Conservation (phyloP, 2,888 invertebrate genomes). For the Chloroclystis v-ata region DNA sequence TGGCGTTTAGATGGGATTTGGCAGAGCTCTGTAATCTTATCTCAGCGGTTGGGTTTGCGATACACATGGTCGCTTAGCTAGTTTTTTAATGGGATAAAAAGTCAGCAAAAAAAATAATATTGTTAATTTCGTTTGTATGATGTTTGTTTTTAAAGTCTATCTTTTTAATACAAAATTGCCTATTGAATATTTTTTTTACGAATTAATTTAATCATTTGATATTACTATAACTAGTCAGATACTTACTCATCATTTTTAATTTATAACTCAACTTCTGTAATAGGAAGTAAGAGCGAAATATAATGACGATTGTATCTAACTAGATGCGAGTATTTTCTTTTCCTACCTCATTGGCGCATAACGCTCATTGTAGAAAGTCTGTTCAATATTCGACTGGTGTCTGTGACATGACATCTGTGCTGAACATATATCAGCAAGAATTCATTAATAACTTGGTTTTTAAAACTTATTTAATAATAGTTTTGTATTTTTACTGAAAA, state of each 20-base stretch:
- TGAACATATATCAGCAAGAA: constrained; percentile 9
- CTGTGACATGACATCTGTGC: constrained; percentile 18
- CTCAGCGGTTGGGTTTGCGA: constrained; percentile 47
- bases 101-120: too few species aligned
- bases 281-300: too few species aligned
- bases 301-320: too few species aligned
- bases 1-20: constrained; percentile 73
- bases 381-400: constrained; percentile 26
- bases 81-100: background rate
- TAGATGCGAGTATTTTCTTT: background rate
- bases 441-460: background rate
- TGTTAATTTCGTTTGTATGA: background rate
- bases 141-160: too few species aligned
- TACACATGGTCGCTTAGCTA: constrained; percentile 39
- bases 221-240: too few species aligned
- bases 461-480: too few species aligned
- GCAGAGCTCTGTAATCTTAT: constrained; percentile 68
- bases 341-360: constrained; percentile 24
- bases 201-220: too few species aligned
- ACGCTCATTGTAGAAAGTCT: constrained; percentile 12
- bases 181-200: too few species aligned
- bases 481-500: too few species aligned
- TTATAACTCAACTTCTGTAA: too few species aligned
- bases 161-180: too few species aligned
- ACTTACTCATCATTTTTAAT: too few species aligned